phyloP scores from a whole-genome alignment of 2,113 vertebrate species.

The Terrapene triunguis region DNA sequence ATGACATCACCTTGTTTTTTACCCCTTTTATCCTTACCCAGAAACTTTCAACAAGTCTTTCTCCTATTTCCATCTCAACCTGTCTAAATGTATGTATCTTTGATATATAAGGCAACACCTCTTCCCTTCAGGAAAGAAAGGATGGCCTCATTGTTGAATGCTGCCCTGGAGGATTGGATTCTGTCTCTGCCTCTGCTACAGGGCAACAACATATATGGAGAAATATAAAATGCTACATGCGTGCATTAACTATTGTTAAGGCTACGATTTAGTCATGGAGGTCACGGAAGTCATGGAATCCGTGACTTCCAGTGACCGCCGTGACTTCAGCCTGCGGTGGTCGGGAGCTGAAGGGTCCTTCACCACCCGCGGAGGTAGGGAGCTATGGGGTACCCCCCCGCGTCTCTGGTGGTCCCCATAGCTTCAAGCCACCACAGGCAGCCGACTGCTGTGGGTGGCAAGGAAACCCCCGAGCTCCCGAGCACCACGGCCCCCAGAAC shows the following conservation, averaged over 20 bases:
- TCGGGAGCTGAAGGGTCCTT: no score
- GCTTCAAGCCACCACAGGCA: no score
- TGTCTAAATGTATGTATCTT: not conserved
- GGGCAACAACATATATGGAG: not conserved
- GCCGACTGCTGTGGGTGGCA: no score
- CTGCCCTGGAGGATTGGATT: not conserved
- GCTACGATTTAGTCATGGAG: no score
- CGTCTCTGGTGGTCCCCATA: no score
- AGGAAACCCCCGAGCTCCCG: no score
- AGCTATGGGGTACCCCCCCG: no score
- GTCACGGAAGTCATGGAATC: no score
- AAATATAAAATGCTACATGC: not conserved
- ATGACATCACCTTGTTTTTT: not conserved
- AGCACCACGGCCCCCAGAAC: no score
- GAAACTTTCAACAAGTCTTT: not conserved
- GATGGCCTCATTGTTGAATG: not conserved
- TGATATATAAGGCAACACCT: not conserved
- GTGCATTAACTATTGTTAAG: not conserved
- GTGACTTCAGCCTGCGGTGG: no score
- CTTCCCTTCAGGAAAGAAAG: not conserved
- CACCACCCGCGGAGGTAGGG: no score
- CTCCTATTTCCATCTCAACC: not conserved
- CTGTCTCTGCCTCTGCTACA: not conserved
- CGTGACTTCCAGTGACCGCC: no score
- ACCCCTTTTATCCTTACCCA: not conserved